phyloP scores from a whole-genome alignment of 2,113 vertebrate species.

The Vanacampus margaritifer region DNA sequence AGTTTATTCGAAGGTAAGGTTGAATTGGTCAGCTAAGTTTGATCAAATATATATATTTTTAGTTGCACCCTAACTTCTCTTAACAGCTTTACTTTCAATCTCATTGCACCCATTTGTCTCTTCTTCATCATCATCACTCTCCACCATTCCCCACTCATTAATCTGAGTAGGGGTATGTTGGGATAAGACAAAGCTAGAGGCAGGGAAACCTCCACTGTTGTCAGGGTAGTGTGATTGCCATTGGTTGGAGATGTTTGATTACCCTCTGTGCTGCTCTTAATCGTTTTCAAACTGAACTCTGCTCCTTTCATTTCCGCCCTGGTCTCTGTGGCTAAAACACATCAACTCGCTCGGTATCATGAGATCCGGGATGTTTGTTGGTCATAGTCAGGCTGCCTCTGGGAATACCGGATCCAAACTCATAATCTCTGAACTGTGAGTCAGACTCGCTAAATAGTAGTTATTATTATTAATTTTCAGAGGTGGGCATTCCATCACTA shows the following conservation, averaged over 20 bases:
- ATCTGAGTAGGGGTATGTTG: slow-evolving; percentile 42
- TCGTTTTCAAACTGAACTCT: slow-evolving; percentile 44
- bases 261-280: slow-evolving; percentile 38
- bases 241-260: slow-evolving; percentile 51
- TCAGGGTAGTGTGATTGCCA: slow-evolving; percentile 36
- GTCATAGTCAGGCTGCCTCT: slow-evolving; percentile 12
- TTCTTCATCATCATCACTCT: slow-evolving; percentile 22
- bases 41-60: no score
- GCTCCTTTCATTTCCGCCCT: slow-evolving; percentile 60
- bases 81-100: slow-evolving; percentile 18
- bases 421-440: no score
- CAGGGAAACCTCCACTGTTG: slow-evolving; percentile 41
- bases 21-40: no score
- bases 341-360: slow-evolving; percentile 49
- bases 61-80: slow-evolving; percentile 37
- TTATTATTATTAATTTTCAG: no score
- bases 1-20: neutral
- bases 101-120: slow-evolving; percentile 31
- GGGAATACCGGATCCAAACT: no score
- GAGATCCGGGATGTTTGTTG: slow-evolving; percentile 53
- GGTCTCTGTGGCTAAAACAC: slow-evolving; percentile 55
- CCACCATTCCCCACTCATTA: slow-evolving; percentile 41
- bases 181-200: slow-evolving; percentile 48
- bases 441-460: no score
- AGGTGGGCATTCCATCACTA: no score